Base-by-base conservation (phyloP, 1,140 invertebrate genomes). In the Lasioglossum albipes region DNA sequence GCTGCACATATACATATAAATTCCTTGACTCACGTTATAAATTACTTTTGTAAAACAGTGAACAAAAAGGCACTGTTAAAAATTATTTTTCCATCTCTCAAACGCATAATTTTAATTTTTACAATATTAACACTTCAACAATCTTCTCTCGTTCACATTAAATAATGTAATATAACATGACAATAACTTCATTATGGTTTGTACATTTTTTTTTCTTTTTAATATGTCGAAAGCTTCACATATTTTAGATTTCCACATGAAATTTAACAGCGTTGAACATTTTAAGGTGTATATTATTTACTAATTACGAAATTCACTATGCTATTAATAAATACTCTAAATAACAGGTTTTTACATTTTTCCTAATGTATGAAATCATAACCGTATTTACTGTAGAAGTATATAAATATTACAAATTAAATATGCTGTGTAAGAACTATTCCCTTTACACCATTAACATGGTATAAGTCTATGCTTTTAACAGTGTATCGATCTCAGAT, bases 41-140 rank as follows among this genome's bases (percentile, higher is more conserved):
- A 80, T 75, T 85, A 61, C 67, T 84, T 84, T 85, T 75, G 27
- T 84, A 84, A 62, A 86, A 85, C 75, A 76, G 70, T 65, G 65
- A 86, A 86, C 84, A 73, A 85, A 79, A 83, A 86, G 84, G 84
- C 84, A 83, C 84, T 85, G 79, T 83, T 68, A 86, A 82, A 73
- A 84, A 82, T 85, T 74, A 67, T 73, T 83, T n/a, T 82, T 73
- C 82, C 81, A 74, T 75, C 22, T 64, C 45, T 57, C 20, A 31
- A 85, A 85, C 70, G 59, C 79, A 65, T 22, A 61, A 77, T 59
- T 69, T 12, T 65, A 84, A 81, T 81, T 69, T 59, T 65, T 57
- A 68, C 66, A 64, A 42, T 41, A 67, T 69, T 54, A 70, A 84
- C 68, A 45, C 31, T 13, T 73, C 49, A 65, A 62, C 68, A 73